Base-by-base conservation (phyloP, 1,140 invertebrate species). In the Psilanteris sp. region DNA sequence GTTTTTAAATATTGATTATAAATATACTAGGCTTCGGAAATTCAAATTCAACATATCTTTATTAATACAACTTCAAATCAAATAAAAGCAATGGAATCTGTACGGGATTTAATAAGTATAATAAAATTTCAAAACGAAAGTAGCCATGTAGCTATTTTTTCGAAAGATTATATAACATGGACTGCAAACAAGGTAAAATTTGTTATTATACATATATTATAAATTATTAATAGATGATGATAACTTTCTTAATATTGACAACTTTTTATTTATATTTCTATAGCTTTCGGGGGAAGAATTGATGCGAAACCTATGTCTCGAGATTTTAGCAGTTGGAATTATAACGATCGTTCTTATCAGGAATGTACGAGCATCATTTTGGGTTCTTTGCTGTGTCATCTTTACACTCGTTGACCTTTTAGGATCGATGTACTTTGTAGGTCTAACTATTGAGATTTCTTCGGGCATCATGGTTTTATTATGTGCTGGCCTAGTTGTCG, bases 321-420 rank as follows among this genome's bases (percentile, higher is more conserved):
- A 91, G 46, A 81, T 88, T 36, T 44, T 86, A 3, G 88, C 89
- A 15, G 89, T 92, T 7, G 87, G 89, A 41, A 50, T 89, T 11
- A 89, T 91, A 6, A 91, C 91, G 1, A 59, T 91, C 11, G 10
- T 91, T 8, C 81, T 92, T 8, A 87, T 91, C 34, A 88, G 89
- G 36, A 89, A 91, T 57, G 34, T 91, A 7, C 78, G 82, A 39
- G 87, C 90, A 3, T 87, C 89, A 15, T 80, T 91, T 50, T 87
- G 90, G 79, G 90, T 91, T 0, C 87, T 85, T 16, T 81, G 79
- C 15, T 88, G 71, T 85, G 90, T 92, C 7, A 76, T 89, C 0
- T 89, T 91, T 36, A 91, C 91, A 0, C 82, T 92, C 39, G 85
- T 91, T 11, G 89, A 91, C 79, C 86, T 92, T 16, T 80, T 89